Evolutionary conservation across 1,140 invertebrate species (phyloP).

Genomic region (Halyomorpha halys): DNA sequence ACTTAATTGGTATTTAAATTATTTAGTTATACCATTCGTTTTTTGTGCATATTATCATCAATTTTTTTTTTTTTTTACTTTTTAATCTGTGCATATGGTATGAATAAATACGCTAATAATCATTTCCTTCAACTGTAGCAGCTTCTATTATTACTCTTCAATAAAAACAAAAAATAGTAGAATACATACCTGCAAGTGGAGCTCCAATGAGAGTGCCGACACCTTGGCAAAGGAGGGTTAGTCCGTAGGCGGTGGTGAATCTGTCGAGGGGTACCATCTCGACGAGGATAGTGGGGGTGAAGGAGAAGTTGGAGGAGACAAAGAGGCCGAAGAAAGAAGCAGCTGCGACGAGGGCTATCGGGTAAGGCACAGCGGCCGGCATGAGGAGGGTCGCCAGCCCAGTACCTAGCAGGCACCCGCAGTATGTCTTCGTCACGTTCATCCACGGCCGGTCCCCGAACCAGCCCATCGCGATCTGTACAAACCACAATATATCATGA

Average conservation of each 20-base stretch:
- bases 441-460: slow-evolving; percentile 80
- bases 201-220: slow-evolving; percentile 56
- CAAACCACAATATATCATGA: too few relatives aligned
- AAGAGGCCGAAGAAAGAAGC: slow-evolving; percentile 63
- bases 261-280: slow-evolving; percentile 64
- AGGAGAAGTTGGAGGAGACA: slow-evolving; percentile 77
- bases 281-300: slow-evolving; percentile 77
- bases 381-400: slow-evolving; percentile 59
- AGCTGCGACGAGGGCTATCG: slow-evolving; percentile 41
- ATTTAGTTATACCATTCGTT: too few relatives aligned
- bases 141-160: too few relatives aligned
- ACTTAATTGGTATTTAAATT: too few relatives aligned
- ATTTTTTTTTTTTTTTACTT: too few relatives aligned
- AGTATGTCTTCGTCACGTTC: slow-evolving; percentile 70
- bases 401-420: slow-evolving; percentile 61
- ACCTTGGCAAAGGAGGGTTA: slow-evolving; percentile 77
- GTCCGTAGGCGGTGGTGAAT: slow-evolving; percentile 80
- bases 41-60: too few relatives aligned
- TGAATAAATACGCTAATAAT: too few relatives aligned
- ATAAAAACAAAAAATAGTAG: too few relatives aligned
- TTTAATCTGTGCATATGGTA: too few relatives aligned
- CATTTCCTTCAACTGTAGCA: too few relatives aligned
- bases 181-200: slow-evolving; percentile 43
- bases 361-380: slow-evolving; percentile 53
- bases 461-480: slow-evolving; percentile 76